Conservation (phyloP, 2,113 vertebrate genomes). For the Morone saxatilis region DNA sequence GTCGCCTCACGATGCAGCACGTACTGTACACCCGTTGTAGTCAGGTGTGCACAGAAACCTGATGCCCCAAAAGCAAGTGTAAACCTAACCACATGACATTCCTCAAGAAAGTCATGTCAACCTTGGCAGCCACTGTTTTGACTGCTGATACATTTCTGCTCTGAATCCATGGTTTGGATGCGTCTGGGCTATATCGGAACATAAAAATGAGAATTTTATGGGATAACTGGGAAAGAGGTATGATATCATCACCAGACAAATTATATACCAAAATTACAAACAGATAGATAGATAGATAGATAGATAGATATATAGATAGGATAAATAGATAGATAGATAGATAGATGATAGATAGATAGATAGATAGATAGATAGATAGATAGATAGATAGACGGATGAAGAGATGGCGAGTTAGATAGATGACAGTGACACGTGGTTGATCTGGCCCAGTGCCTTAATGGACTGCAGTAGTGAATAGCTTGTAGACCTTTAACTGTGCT, state of each 20-base stretch:
- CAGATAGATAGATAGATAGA: not conserved
- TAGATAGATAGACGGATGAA: not conserved
- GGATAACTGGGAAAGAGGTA: not conserved
- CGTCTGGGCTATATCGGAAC: not conserved
- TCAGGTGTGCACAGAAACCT: slow-evolving; percentile 68
- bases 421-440: slow-evolving; percentile 3
- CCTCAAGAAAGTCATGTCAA: slow-evolving; percentile 68
- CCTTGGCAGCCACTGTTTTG: slow-evolving; percentile 51
- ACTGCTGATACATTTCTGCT: not conserved
- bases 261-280: not conserved
- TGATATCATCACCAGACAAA: not conserved
- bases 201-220: not conserved
- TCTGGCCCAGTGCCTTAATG: slow-evolving; percentile 50
- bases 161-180: not conserved
- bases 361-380: not conserved
- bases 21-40: slow-evolving; percentile 42
- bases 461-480: slow-evolving; percentile 38
- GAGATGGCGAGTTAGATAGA: not conserved
- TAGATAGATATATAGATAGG: not conserved
- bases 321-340: too few species aligned
- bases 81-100: slow-evolving; percentile 72
- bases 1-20: slow-evolving; percentile 65
- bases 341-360: not conserved
- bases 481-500: slow-evolving; percentile 22
- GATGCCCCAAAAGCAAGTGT: slow-evolving; percentile 54